Evolutionary conservation across 2,888 invertebrate species (phyloP).

Genomic region (Sphaerophoria taeniata): DNA sequence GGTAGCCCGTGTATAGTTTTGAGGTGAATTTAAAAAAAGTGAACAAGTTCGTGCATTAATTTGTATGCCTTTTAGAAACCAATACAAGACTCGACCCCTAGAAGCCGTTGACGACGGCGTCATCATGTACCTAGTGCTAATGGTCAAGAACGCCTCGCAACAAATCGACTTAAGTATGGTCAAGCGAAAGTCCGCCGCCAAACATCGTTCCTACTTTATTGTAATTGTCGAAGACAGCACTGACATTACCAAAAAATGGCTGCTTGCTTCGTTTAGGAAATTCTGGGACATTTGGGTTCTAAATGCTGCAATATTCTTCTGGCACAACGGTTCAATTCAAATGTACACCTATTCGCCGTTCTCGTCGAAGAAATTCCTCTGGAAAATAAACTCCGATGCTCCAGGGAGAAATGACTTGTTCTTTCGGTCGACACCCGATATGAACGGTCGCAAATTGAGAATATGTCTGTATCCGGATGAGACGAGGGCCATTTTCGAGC

Average conservation of each 20-base stretch:
- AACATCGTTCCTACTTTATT: conserved; percentile 80
- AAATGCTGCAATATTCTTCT: conserved; percentile 81
- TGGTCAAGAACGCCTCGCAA: conserved; percentile 78
- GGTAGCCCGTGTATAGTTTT: conserved; percentile 78
- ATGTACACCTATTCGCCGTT: conserved; percentile 85
- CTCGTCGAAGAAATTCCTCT: conserved; percentile 81
- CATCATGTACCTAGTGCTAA: conserved; percentile 79
- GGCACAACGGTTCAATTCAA: conserved; percentile 79
- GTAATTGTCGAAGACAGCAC: conserved; percentile 77
- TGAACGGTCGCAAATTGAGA: conserved; percentile 79
- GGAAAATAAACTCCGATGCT: conserved; percentile 76
- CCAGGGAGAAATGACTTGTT: conserved; percentile 77
- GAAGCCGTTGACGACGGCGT: conserved; percentile 79
- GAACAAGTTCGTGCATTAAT: neutral
- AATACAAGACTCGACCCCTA: conserved; percentile 70
- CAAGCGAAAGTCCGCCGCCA: conserved; percentile 79
- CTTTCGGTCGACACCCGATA: conserved; percentile 78
- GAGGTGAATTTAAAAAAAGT: conserved; percentile 75
- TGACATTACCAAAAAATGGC: conserved; percentile 75
- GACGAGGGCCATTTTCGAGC: conserved; percentile 81
- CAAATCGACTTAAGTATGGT: conserved; percentile 78
- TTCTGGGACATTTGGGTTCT: conserved; percentile 84
- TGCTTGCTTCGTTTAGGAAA: conserved; percentile 83
- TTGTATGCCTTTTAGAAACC: conserved; percentile 75
- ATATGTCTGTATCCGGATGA: conserved; percentile 81